Evolutionary conservation across 2,888 invertebrate genomes (phyloP), one percentile per base, ranked within the genome.

Genomic region (Labia minor): DNA sequence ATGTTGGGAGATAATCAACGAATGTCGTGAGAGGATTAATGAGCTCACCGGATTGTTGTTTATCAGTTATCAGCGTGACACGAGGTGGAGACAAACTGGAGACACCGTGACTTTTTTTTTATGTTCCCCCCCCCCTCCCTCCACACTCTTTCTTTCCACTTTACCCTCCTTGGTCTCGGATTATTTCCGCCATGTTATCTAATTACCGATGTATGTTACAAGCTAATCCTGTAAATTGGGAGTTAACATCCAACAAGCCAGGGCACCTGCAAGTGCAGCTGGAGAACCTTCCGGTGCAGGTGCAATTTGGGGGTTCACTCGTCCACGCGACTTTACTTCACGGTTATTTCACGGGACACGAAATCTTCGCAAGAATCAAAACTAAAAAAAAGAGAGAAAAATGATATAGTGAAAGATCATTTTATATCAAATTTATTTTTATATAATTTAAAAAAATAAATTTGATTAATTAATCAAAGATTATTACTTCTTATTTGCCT

Each of bases 111-210:
- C 49, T 49, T 16, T 49, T 49, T 49, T 49, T 10, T 10, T 49
- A n/a, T n/a, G n/a, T n/a, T n/a, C n/a, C n/a, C n/a, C n/a, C n/a
- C n/a, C n/a, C n/a, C n/a, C n/a, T n/a, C n/a, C n/a, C n/a, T n/a
- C n/a, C n/a, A n/a, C n/a, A n/a, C n/a, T n/a, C n/a, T n/a, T n/a
- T n/a, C n/a, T 6, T 33, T 33, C 33, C 33, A 8, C 33, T 33
- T 8, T 8, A 33, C 33, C 6, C 33, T 16, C 14, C 49, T 14
- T 14, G 6, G 49, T 26, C 26, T 8, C 26, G 49, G 49, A 49
- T 49, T 49, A 49, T 49, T 49, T 49, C 49, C 49, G 49, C 49
- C 49, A 49, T 49, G 49, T 49, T 49, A 49, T 49, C 49, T 49
- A 49, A 49, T 49, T 49, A 49, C 49, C 16, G 14, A 26, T 26